Evolutionary conservation across 2,888 invertebrate genomes (phyloP).

Genomic region (Lamellibrachia satsuma): DNA sequence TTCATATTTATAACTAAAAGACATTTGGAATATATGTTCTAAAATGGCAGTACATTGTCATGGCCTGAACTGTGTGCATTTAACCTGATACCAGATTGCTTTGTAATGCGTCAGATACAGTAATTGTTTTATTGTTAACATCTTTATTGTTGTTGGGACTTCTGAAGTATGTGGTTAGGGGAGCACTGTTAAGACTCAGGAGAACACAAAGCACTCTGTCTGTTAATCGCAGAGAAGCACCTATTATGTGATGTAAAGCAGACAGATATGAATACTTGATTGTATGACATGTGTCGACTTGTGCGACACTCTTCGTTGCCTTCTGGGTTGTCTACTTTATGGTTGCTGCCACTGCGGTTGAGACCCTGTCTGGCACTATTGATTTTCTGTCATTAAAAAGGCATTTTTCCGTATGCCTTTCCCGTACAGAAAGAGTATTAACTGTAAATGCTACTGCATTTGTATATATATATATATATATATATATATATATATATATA

Average conservation of each 20-base stretch:
- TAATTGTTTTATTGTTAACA: not conserved
- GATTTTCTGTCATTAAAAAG: conserved; percentile 3
- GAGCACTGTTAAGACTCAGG: not conserved
- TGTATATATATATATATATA: not conserved
- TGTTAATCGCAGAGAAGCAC: not conserved
- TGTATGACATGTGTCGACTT: not conserved
- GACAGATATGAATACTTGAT: not conserved
- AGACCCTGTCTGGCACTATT: not conserved
- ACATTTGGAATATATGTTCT: not conserved
- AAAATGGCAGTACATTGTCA: not conserved
- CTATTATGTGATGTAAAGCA: not conserved
- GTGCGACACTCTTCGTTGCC: not conserved
- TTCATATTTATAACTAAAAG: too few species aligned
- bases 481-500: not conserved
- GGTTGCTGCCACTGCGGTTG: not conserved
- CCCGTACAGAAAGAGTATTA: not conserved
- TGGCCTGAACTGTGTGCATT: not conserved
- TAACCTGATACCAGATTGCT: conserved; percentile 6
- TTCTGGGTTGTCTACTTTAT: not conserved
- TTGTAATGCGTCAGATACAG: not conserved
- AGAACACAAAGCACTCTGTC: not conserved
- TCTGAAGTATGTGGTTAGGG: not conserved
- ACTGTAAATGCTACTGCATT: not conserved
- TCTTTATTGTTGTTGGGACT: not conserved
- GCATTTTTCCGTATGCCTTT: not conserved